Base-by-base conservation (phyloP, 2,797 vertebrate species). In the Brotula barbata region DNA sequence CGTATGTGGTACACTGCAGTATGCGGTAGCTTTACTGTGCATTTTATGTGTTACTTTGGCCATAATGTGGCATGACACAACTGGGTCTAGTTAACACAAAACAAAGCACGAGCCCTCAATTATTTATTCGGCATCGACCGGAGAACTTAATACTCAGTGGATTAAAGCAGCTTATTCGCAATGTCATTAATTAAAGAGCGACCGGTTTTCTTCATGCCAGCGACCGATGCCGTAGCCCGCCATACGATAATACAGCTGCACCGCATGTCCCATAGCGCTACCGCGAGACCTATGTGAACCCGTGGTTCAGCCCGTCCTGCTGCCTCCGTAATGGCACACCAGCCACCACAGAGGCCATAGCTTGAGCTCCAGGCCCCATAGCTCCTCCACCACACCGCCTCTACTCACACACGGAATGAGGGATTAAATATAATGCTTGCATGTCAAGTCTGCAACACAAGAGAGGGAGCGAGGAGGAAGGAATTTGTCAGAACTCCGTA, bases 401-500 rank as follows among this genome's bases (percentile, higher is more conserved):
- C 52, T 66, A 64, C 72, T 64, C 77, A 83, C 77, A 72, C 50
- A 40, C 68, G 64, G 72, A 87, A 88, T 67, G 64, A 84, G 62
- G 81, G 82, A 86, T 91, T 89, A 87, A 89, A 89, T 88, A 83
- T 88, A 89, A 89, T 85, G 80, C 84, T 77, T 7, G 73, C 78
- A 82, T 85, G 84, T 87, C 81, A 82, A 86, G 78, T 79, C 83
- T 81, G 76, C 65, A 65, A 75, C 4, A 54, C 70, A 46, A 79
- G 73, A 64, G 71, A 83, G 67, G 43, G 68, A 81, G 68, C 42
- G 13, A 62, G 74, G 75, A 84, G 82, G 87, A 89, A 90, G 89
- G 89, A 88, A 90, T 90, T 87, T 87, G 87, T 91, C 87, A 87
- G 86, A 83, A 85, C 80, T 91, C 87, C 80, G 86, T 90, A 90